phyloP scores from a whole-genome alignment of 2,113 vertebrate species.

The Calypte anna region DNA sequence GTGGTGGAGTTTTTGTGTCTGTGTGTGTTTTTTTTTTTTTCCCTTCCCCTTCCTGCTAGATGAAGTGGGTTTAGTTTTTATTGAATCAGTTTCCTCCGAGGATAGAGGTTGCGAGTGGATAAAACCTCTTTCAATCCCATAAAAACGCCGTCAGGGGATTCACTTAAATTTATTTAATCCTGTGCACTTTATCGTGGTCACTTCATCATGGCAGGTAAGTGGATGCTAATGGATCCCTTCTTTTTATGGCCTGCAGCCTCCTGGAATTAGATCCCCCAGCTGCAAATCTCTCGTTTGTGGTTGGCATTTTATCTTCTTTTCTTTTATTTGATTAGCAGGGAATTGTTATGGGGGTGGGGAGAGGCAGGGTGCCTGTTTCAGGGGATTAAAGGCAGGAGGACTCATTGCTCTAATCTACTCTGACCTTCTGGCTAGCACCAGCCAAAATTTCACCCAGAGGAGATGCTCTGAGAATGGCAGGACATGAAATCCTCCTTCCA shows the following conservation, averaged over 20 bases:
- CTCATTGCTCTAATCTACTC: not conserved
- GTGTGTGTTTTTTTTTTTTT: not conserved
- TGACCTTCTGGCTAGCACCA: constrained; percentile 9
- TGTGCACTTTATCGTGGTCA: constrained; percentile 70
- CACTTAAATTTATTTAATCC: constrained; percentile 75
- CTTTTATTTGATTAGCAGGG: constrained; percentile 55
- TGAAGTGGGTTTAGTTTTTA: constrained; percentile 75
- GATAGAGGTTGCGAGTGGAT: constrained; percentile 69
- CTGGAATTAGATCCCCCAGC: constrained; percentile 69
- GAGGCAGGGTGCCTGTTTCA: not conserved
- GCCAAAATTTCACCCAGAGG: not conserved
- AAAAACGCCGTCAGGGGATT: constrained; percentile 70
- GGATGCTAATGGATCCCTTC: constrained; percentile 73
- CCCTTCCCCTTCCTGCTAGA: constrained; percentile 27
- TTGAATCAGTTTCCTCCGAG: constrained; percentile 72
- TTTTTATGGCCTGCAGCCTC: constrained; percentile 64
- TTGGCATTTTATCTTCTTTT: constrained; percentile 62
- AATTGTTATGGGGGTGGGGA: not conserved
- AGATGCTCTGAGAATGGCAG: not conserved
- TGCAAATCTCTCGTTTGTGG: constrained; percentile 62
- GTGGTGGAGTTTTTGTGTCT: not conserved
- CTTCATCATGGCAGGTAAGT: constrained; percentile 72
- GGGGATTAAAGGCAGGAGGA: constrained; percentile 14
- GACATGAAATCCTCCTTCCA: not conserved
- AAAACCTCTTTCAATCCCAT: constrained; percentile 75